These are phyloP conservation scores for Adrianichthys oophorus DNA, from an alignment of 2,797 vertebrate species.

Conservation along the genomic window DNA sequence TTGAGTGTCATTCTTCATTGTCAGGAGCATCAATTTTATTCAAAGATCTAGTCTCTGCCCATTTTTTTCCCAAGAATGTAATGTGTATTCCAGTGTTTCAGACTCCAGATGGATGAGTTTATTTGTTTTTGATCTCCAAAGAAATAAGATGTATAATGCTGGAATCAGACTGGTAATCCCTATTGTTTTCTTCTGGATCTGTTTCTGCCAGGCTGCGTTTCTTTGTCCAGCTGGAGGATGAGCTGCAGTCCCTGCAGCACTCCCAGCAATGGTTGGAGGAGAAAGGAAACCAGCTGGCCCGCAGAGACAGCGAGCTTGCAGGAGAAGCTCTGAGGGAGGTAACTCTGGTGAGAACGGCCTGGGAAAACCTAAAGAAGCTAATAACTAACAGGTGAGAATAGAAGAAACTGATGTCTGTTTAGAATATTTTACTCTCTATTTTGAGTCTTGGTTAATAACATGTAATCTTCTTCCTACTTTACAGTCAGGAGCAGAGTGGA, in stretches of 20 bases:
- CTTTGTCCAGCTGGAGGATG: constrained; percentile 92
- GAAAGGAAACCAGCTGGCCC: constrained; percentile 88
- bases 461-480: constrained; percentile 16
- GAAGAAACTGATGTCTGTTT: neutral
- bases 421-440: neutral
- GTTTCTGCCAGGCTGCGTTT: constrained; percentile 81
- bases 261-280: constrained; percentile 90
- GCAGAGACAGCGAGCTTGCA: constrained; percentile 85
- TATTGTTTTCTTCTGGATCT: constrained; percentile 51
- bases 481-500: constrained; percentile 87
- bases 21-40: constrained; percentile 8
- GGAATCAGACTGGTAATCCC: constrained; percentile 43
- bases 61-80: constrained; percentile 1
- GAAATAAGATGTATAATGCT: constrained; percentile 32
- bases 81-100: constrained; percentile 14
- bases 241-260: constrained; percentile 89
- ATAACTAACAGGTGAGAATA: constrained; percentile 85
- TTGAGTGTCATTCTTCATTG: neutral
- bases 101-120: constrained; percentile 19
- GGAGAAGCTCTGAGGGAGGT: constrained; percentile 84
- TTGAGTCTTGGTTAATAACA: neutral
- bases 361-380: constrained; percentile 83
- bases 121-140: constrained; percentile 25
- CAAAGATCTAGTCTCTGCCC: constrained; percentile 3
- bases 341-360: constrained; percentile 80